These are phyloP conservation scores for Formica selysi DNA, from an alignment of 1,140 invertebrate species.

Conservation along the genomic window DNA sequence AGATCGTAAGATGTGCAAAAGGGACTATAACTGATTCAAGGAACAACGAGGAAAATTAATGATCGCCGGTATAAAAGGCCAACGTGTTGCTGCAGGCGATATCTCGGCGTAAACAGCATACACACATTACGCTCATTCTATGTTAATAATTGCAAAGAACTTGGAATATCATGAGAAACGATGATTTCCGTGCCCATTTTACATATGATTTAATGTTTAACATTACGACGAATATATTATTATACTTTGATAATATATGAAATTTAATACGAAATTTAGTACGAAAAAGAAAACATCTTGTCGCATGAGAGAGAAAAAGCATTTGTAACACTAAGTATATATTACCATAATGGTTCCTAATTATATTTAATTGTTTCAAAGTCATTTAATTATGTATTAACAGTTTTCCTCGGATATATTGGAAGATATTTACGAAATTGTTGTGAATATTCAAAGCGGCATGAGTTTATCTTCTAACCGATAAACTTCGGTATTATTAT, in stretches of 20 bases:
- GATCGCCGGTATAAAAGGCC: slow-evolving; percentile 54
- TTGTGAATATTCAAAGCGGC: slow-evolving; percentile 54
- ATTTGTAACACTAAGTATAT: neutral
- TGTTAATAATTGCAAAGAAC: slow-evolving; percentile 51
- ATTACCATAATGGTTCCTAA: neutral
- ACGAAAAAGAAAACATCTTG: neutral
- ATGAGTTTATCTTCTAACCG: slow-evolving; percentile 51
- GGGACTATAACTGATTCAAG: slow-evolving; percentile 56
- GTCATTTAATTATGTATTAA: neutral
- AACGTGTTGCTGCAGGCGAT: slow-evolving; percentile 60
- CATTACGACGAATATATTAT: neutral
- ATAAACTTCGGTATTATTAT: slow-evolving; percentile 64
- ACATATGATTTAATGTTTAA: neutral
- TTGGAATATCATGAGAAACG: slow-evolving; percentile 37
- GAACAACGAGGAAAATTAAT: slow-evolving; percentile 62
- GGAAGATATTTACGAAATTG: slow-evolving; percentile 33
- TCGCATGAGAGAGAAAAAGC: neutral
- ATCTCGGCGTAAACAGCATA: slow-evolving; percentile 35
- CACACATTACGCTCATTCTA: slow-evolving; percentile 16
- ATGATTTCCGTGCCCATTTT: neutral
- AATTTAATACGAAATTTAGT: neutral
- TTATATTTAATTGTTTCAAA: slow-evolving; percentile 9
- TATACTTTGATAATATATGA: neutral
- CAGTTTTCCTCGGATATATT: neutral
- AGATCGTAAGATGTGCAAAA: slow-evolving; percentile 57